A percentile compares a stretch with the other conserved stretches of the same genome.
Conservation (phyloP, 2,888 invertebrate genomes). For the Saturnia japonica region DNA sequence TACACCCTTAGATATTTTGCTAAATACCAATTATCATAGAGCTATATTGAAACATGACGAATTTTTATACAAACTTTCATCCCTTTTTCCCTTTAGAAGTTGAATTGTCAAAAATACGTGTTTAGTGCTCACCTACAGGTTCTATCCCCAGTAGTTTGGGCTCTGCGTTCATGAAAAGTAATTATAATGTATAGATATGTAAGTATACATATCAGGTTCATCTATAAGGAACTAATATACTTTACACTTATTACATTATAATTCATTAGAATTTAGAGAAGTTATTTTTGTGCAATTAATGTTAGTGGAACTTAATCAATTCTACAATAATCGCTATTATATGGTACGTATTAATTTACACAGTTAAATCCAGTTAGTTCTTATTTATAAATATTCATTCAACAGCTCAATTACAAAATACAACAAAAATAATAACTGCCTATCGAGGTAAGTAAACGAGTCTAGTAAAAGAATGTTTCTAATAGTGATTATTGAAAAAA, state of each 20-base stretch:
- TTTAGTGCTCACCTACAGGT: too few species aligned
- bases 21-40: too few species aligned
- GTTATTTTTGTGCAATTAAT: neutral
- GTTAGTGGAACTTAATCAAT: too few species aligned
- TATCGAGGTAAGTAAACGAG: neutral
- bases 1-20: too few species aligned
- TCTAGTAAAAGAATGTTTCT: conserved; percentile 33
- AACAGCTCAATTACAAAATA: too few species aligned
- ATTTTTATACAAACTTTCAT: too few species aligned
- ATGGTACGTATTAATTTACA: conserved; percentile 7
- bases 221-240: neutral
- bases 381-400: neutral
- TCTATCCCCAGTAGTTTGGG: too few species aligned
- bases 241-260: neutral
- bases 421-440: neutral
- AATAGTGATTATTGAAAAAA: conserved; percentile 37
- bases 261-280: neutral
- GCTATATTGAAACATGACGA: too few species aligned
- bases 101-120: too few species aligned
- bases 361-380: neutral
- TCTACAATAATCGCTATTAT: neutral
- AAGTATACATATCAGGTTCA: neutral
- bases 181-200: too few species aligned
- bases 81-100: too few species aligned
- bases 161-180: too few species aligned